Percentiles rank a stretch among this genome's conserved stretches.
phyloP scores from a whole-genome alignment of 2,888 invertebrate genomes.

The Hirtodrosophila alboralis region DNA sequence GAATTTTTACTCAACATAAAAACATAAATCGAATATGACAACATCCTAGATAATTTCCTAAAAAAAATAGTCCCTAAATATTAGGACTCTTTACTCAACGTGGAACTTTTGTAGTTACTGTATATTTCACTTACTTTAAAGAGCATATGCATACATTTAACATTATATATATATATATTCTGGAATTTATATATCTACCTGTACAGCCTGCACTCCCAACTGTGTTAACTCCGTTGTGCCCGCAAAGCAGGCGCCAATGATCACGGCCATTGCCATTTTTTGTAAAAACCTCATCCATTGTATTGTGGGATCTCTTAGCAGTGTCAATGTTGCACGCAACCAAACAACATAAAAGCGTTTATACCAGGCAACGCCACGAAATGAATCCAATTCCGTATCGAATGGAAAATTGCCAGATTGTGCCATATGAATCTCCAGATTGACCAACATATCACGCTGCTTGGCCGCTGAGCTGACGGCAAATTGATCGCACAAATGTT shows the following conservation, averaged over 20 bases:
- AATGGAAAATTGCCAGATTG: constrained; percentile 85
- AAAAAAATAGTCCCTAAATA: too few species aligned
- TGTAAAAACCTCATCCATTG: constrained; percentile 91
- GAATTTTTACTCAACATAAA: too few species aligned
- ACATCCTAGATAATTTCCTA: too few species aligned
- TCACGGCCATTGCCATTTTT: constrained; percentile 90
- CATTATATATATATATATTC: too few species aligned
- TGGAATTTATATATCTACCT: constrained; percentile 26
- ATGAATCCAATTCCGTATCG: constrained; percentile 81
- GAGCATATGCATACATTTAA: too few species aligned
- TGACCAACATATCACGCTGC: constrained; percentile 90
- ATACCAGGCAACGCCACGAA: constrained; percentile 88
- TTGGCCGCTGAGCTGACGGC: constrained; percentile 91
- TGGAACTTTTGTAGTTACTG: too few species aligned
- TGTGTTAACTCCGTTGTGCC: constrained; percentile 90
- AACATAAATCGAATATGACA: too few species aligned
- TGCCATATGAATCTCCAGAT: constrained; percentile 89
- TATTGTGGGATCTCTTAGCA: constrained; percentile 91
- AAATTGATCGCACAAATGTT: constrained; percentile 91
- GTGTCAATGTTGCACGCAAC: constrained; percentile 89
- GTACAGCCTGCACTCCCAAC: constrained; percentile 93
- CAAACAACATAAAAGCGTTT: constrained; percentile 91
- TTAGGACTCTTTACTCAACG: too few species aligned
- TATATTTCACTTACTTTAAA: too few species aligned
- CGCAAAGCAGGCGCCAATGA: constrained; percentile 93